Conservation (phyloP, 2,888 invertebrate genomes). For the Mesorhabditis belari region DNA sequence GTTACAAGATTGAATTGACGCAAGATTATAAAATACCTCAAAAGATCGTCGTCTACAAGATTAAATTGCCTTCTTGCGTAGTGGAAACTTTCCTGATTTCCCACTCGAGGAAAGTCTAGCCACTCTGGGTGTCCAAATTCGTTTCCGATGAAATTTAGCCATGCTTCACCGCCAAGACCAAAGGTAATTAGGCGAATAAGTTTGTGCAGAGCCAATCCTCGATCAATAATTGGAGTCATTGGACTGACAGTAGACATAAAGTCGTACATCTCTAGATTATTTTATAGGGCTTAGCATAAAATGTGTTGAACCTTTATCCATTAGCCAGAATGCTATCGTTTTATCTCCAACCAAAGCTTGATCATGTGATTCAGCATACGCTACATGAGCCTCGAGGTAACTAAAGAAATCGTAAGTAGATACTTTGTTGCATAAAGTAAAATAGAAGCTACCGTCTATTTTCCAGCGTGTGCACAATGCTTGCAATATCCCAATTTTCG, state of each 20-base stretch:
- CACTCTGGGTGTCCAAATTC: conserved; percentile 99
- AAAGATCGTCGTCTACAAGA: conserved; percentile 74
- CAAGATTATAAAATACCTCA: conserved; percentile 56
- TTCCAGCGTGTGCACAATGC: conserved; percentile 82
- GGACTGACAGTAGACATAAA: conserved; percentile 47
- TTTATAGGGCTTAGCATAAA: not conserved
- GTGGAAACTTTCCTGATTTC: conserved; percentile 92
- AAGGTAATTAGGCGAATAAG: conserved; percentile 89
- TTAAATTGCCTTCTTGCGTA: conserved; percentile 92
- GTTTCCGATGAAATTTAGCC: conserved; percentile 97
- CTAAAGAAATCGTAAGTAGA: conserved; percentile 54
- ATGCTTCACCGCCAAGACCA: conserved; percentile 88
- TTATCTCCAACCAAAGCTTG: conserved; percentile 97
- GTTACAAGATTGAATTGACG: too few species aligned
- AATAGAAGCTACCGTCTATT: conserved; percentile 63
- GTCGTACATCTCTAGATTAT: conserved; percentile 53
- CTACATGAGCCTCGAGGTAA: conserved; percentile 91
- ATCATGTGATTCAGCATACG: conserved; percentile 96
- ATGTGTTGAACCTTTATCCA: conserved; percentile 50
- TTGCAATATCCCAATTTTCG: conserved; percentile 86
- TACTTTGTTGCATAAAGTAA: too few species aligned
- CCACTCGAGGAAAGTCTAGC: conserved; percentile 92
- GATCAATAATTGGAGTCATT: conserved; percentile 66
- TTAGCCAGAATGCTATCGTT: conserved; percentile 89
- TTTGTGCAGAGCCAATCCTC: conserved; percentile 93